phyloP scores from a whole-genome alignment of 1,140 invertebrate species.

The Habropoda laboriosa region DNA sequence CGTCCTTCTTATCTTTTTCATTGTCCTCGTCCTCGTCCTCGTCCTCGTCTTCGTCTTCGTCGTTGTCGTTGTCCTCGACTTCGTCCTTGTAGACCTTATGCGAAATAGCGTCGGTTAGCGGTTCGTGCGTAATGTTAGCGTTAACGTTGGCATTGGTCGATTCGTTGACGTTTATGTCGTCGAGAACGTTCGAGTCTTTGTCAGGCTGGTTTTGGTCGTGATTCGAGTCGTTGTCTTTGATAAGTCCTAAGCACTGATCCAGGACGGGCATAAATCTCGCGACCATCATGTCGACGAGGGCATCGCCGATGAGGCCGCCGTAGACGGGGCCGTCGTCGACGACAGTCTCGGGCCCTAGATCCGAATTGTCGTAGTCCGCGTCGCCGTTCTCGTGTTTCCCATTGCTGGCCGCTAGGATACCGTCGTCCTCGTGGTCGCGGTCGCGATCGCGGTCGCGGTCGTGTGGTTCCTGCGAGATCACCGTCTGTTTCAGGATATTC shows the following conservation, averaged over 20 bases:
- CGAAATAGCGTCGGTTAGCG: neutral
- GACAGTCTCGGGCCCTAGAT: slow-evolving; percentile 84
- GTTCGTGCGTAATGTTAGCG: neutral
- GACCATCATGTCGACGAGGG: slow-evolving; percentile 73
- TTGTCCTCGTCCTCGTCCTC: slow-evolving; percentile 2
- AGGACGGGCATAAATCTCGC: too few species aligned
- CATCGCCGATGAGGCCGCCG: too few species aligned
- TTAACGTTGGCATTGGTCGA: neutral
- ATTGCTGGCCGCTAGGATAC: slow-evolving; percentile 73
- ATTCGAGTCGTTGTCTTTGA: slow-evolving; percentile 9
- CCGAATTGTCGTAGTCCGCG: slow-evolving; percentile 82
- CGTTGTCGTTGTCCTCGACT: neutral
- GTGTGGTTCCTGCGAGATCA: slow-evolving; percentile 54
- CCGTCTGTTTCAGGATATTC: slow-evolving; percentile 40
- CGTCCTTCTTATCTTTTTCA: neutral
- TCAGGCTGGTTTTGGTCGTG: neutral
- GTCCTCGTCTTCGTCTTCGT: neutral
- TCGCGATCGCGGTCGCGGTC: slow-evolving; percentile 44
- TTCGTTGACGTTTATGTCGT: neutral
- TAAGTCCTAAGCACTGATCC: slow-evolving; percentile 22
- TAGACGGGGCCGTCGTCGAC: too few species aligned
- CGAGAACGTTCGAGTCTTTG: neutral
- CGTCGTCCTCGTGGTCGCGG: slow-evolving; percentile 51
- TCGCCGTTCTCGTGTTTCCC: slow-evolving; percentile 72
- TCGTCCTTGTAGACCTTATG: neutral